A percentile compares a stretch with the other conserved stretches of the same genome.
phyloP scores from a whole-genome alignment of 2,888 invertebrate genomes.

The Scrobipalpa costella region DNA sequence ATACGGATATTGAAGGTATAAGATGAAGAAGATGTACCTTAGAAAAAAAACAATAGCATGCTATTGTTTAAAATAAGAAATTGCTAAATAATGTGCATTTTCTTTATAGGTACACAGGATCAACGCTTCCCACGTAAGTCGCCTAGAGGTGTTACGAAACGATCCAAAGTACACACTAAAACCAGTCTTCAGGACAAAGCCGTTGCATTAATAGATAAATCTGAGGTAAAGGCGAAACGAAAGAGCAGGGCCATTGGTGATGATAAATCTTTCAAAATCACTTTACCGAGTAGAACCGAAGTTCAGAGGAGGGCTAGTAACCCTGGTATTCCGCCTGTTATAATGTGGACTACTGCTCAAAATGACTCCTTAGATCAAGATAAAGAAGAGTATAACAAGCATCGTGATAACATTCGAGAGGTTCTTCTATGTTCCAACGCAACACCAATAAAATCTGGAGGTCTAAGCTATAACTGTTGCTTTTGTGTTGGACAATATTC shows the following conservation, averaged over 20 bases:
- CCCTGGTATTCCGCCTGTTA: neutral
- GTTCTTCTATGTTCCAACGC: constrained; percentile 51
- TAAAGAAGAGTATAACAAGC: constrained; percentile 30
- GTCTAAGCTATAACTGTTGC: constrained; percentile 57
- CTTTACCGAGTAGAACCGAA: neutral
- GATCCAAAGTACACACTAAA: constrained; percentile 38
- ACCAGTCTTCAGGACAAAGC: constrained; percentile 33
- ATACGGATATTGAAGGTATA: neutral
- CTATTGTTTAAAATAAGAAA: neutral
- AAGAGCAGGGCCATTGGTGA: neutral
- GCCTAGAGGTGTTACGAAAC: constrained; percentile 48
- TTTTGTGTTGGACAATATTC: constrained; percentile 54
- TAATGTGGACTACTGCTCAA: neutral
- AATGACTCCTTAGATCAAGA: neutral
- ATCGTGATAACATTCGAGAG: neutral
- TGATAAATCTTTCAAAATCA: neutral
- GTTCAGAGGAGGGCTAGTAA: neutral
- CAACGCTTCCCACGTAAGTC: constrained; percentile 38
- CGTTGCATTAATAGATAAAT: constrained; percentile 28
- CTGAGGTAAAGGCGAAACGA: constrained; percentile 3
- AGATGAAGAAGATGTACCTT: neutral
- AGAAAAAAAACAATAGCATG: neutral
- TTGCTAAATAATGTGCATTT: constrained; percentile 29
- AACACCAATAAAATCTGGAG: constrained; percentile 58
- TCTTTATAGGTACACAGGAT: constrained; percentile 20